phyloP scores from a whole-genome alignment of 2,888 invertebrate genomes.

The Ormia ochracea region DNA sequence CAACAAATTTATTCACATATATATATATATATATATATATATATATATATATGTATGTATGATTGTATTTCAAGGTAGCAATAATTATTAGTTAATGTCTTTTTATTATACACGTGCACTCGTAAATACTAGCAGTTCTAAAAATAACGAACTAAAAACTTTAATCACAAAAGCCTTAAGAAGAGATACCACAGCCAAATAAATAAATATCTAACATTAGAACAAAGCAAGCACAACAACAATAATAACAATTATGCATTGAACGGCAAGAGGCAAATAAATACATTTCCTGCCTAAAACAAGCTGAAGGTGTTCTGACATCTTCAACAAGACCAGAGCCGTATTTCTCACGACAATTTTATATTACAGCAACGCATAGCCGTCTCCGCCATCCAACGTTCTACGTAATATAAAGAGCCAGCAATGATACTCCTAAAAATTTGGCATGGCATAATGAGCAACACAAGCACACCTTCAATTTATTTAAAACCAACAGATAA shows the following conservation, averaged over 20 bases:
- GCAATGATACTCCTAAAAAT: too few relatives aligned
- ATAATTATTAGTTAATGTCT: slow-evolving; percentile 56
- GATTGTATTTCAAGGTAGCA: slow-evolving; percentile 55
- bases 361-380: too few relatives aligned
- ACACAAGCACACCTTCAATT: too few relatives aligned
- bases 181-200: slow-evolving; percentile 2
- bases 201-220: slow-evolving; percentile 21
- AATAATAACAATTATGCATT: slow-evolving; percentile 6
- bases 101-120: slow-evolving; percentile 55
- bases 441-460: too few relatives aligned
- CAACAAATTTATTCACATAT: too few relatives aligned
- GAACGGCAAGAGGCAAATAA: slow-evolving; percentile 52
- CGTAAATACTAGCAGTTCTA: slow-evolving; percentile 39
- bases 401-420: too few relatives aligned
- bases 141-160: slow-evolving; percentile 43
- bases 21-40: too few relatives aligned
- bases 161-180: not conserved
- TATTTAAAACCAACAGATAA: too few relatives aligned
- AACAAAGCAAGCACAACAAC: not conserved
- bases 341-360: too few relatives aligned
- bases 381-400: too few relatives aligned
- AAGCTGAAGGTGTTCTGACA: slow-evolving; percentile 36
- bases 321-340: slow-evolving; percentile 27
- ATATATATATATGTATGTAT: too few relatives aligned
- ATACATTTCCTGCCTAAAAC: slow-evolving; percentile 56